Percentiles rank a stretch among this genome's conserved stretches.
Evolutionary conservation across 2,113 vertebrate species (phyloP).

Genomic region (Variabilichromis moorii): DNA sequence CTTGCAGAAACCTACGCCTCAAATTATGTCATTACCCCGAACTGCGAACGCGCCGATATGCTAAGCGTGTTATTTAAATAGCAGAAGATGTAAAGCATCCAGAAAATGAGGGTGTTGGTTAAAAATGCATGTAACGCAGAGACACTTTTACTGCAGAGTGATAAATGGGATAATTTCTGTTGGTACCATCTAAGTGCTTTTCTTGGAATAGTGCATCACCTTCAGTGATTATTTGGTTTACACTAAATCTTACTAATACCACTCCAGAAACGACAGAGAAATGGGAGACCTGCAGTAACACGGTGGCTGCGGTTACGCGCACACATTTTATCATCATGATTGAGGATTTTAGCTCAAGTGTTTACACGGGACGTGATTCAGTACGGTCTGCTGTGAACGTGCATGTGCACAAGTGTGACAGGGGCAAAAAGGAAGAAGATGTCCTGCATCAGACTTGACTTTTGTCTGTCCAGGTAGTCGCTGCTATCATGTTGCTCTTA

Average conservation of each 20-base stretch:
- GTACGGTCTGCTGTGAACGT: background rate
- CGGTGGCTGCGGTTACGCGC: background rate
- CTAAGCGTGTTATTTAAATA: background rate
- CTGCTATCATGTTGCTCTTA: rapidly evolving
- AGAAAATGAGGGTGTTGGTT: slow-evolving; percentile 39
- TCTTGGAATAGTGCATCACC: slow-evolving; percentile 29
- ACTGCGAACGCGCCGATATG: background rate
- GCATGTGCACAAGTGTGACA: background rate
- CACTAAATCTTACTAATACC: slow-evolving; percentile 18
- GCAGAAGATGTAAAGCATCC: slow-evolving; percentile 17
- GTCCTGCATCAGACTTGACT: background rate
- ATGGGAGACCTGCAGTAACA: background rate
- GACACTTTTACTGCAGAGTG: slow-evolving; percentile 53
- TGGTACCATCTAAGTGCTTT: slow-evolving; percentile 31
- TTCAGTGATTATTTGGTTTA: slow-evolving; percentile 36
- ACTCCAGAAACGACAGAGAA: background rate
- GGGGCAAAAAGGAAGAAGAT: rapidly evolving
- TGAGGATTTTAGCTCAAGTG: background rate
- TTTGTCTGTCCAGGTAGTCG: background rate
- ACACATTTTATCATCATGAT: background rate
- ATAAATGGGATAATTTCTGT: slow-evolving; percentile 38
- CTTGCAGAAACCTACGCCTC: slow-evolving; percentile 8
- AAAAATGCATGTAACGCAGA: slow-evolving; percentile 47
- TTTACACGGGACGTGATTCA: background rate
- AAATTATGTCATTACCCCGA: slow-evolving; percentile 44